These are phyloP conservation scores for Portevinia maculata DNA, from an alignment of 2,888 invertebrate genomes.

Conservation along the genomic window DNA sequence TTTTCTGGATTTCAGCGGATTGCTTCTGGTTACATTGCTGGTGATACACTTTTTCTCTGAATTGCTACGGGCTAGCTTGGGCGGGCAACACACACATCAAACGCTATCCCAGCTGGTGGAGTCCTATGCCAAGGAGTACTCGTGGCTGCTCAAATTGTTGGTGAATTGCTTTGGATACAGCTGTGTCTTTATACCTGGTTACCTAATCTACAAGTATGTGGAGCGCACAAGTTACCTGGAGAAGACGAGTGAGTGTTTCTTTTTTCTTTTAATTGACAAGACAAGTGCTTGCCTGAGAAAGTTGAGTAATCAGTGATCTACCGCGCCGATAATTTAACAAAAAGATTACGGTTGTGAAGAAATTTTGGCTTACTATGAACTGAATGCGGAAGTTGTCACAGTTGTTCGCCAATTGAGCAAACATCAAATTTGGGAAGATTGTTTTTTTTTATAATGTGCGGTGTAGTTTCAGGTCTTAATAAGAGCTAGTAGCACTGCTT, in stretches of 20 bases:
- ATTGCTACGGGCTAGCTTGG: conserved; percentile 81
- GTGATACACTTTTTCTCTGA: conserved; percentile 81
- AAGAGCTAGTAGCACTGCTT: no score
- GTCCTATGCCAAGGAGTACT: conserved; percentile 84
- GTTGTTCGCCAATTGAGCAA: no score
- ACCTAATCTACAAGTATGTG: conserved; percentile 91
- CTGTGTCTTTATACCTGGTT: conserved; percentile 94
- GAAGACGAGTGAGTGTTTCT: conserved; percentile 85
- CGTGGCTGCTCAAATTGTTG: conserved; percentile 90
- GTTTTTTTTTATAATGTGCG: no score
- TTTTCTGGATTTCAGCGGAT: conserved; percentile 33
- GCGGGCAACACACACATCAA: conserved; percentile 78
- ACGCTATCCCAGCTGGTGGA: conserved; percentile 82
- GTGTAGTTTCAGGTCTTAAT: no score
- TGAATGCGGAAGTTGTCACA: no score
- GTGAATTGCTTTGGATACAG: conserved; percentile 94
- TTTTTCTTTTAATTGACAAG: conserved; percentile 3
- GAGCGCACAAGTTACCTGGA: conserved; percentile 91
- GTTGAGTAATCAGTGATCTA: conserved; percentile 1
- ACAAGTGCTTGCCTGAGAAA: neutral
- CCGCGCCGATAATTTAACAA: neutral
- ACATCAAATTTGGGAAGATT: no score
- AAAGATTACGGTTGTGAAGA: no score
- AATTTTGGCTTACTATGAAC: no score
- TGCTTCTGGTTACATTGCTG: conserved; percentile 76